phyloP scores from a whole-genome alignment of 2,113 vertebrate genomes.

The Labeo rohita region DNA sequence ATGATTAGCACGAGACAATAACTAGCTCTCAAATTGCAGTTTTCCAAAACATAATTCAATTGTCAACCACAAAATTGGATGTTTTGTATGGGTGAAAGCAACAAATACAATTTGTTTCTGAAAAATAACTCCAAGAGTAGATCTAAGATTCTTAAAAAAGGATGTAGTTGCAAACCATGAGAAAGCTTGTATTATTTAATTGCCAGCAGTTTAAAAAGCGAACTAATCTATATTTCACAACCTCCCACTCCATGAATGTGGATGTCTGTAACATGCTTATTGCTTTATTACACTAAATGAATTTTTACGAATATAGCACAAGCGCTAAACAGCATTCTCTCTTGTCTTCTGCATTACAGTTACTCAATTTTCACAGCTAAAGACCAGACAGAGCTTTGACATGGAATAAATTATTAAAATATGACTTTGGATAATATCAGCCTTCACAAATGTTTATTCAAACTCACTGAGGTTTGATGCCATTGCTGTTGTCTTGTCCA shows the following conservation, averaged over 20 bases:
- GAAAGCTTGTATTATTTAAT: background rate
- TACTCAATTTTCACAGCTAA: background rate
- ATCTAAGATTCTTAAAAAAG: background rate
- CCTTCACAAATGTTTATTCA: background rate
- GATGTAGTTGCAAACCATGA: background rate
- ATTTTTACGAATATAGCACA: background rate
- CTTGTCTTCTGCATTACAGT: background rate
- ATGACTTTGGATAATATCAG: background rate
- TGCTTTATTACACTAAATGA: no score
- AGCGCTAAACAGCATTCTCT: background rate
- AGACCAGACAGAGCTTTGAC: background rate
- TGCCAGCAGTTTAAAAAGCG: background rate
- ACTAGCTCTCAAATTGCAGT: background rate
- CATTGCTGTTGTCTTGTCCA: background rate
- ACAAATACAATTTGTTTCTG: constrained; percentile 10
- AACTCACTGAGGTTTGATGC: background rate
- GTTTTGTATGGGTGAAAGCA: background rate
- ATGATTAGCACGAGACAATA: background rate
- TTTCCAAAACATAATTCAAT: background rate
- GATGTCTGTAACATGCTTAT: no score
- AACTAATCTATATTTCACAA: no score
- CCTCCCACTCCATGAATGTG: no score
- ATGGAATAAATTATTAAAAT: background rate
- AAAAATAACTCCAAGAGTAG: background rate
- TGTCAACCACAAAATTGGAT: background rate